Base-by-base conservation (phyloP, 2,888 invertebrate species). In the Tethea ocularis region DNA sequence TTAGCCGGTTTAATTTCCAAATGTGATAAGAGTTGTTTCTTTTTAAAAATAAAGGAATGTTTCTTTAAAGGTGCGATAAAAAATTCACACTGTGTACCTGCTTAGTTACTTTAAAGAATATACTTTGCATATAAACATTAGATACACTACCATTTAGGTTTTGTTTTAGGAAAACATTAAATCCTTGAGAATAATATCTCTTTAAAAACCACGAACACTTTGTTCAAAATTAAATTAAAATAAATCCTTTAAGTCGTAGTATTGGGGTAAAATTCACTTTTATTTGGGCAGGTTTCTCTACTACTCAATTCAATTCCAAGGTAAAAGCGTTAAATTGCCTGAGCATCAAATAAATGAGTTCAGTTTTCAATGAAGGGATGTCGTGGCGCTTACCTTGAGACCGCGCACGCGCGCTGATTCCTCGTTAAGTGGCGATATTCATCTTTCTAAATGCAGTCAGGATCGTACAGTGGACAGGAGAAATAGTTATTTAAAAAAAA, bases 361-460 rank as follows among this genome's bases (percentile, higher is more conserved):
- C 38, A n/a, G 46, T 46, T 33, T 33, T 46, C 10, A 46, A 46
- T 20, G 46, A 46, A 46, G 46, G 46, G 46, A 20, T 46, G 20
- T 46, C 46, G 20, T 20, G 46, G n/a, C 20, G 7, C 46, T 1
- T 46, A 4, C 10, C 51, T 38, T 24, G 29, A 2, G 20, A 38
- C 36, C 59, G 70, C 86, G 83, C 86, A 66, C 80, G 86, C 85
- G 85, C 78, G 56, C 51, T 74, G 60, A 59, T 57, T 58, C 53
- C 62, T 57, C 74, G 65, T 73, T 70, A 74, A 78, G 74, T 68
- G 68, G 62, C 64, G 64, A 68, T 77, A 75, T 72, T 75, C 41
- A 66, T 54, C 56, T 61, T 58, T 29, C 5, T 17, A 54, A 54
- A 22, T 33, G 2, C 41, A 20, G 17, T 20, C 20, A 54, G 22